Evolutionary conservation across 2,113 vertebrate species (phyloP).

Genomic region (Cardinalis cardinalis): DNA sequence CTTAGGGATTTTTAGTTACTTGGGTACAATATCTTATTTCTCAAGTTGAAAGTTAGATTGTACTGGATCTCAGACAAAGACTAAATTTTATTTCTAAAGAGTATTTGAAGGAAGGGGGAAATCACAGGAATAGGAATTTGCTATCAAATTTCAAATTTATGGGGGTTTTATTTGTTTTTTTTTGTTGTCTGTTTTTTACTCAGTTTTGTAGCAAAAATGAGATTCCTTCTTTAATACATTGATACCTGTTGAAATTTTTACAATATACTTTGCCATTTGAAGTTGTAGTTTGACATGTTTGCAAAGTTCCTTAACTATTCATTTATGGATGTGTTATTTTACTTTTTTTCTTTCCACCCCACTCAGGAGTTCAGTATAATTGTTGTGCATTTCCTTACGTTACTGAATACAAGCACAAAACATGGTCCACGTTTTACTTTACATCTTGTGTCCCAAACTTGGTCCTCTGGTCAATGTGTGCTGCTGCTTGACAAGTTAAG

Average conservation of each 20-base stretch:
- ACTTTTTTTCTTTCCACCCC: background rate
- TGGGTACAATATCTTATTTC: background rate
- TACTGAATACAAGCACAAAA: background rate
- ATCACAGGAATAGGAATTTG: accelerated
- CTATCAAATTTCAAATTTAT: background rate
- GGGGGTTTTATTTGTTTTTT: too few relatives aligned
- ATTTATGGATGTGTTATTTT: background rate
- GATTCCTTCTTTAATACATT: background rate
- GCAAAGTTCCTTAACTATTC: background rate
- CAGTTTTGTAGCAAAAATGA: background rate
- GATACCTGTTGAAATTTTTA: background rate
- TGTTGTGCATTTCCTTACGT: background rate
- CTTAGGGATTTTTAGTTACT: background rate
- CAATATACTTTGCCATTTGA: background rate
- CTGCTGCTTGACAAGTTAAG: background rate
- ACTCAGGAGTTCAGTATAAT: background rate
- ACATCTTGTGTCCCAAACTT: accelerated
- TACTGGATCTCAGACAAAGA: background rate
- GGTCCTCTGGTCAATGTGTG: background rate
- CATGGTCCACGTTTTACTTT: background rate
- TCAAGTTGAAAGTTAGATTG: background rate
- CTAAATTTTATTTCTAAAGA: background rate
- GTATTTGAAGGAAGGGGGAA: background rate
- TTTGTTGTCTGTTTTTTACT: background rate
- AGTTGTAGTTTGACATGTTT: background rate